phyloP scores from a whole-genome alignment of 1,140 invertebrate genomes.

The Chymomyza costata region DNA sequence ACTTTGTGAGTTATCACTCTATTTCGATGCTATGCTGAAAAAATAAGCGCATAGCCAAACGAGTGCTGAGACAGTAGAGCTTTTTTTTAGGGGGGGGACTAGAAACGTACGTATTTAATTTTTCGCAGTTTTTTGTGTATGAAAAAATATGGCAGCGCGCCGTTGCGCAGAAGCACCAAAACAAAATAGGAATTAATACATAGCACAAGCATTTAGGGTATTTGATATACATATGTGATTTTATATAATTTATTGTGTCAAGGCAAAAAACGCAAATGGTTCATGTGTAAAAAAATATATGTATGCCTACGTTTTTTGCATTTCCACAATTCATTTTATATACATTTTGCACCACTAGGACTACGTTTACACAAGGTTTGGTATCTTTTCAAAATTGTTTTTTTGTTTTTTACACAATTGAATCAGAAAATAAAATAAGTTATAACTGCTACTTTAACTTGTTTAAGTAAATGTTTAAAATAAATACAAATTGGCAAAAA shows the following conservation, averaged over 20 bases:
- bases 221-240: slow-evolving; percentile 2
- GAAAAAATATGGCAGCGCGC: too few species aligned
- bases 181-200: neutral
- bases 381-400: slow-evolving; percentile 23
- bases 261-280: slow-evolving; percentile 54
- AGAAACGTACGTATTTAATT: slow-evolving; percentile 32
- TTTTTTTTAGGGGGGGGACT: too few species aligned
- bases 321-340: slow-evolving; percentile 37
- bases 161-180: too few species aligned
- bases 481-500: slow-evolving; percentile 33
- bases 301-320: slow-evolving; percentile 38
- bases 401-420: slow-evolving; percentile 25
- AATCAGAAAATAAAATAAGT: slow-evolving; percentile 40
- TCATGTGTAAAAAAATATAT: slow-evolving; percentile 60
- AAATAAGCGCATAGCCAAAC: slow-evolving; percentile 50
- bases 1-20: too few species aligned
- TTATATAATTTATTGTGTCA: slow-evolving; percentile 16
- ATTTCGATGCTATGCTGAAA: slow-evolving; percentile 53
- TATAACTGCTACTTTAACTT: slow-evolving; percentile 14
- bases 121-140: slow-evolving; percentile 13
- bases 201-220: slow-evolving; percentile 11
- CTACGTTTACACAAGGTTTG: slow-evolving; percentile 7
- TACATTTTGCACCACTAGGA: too few species aligned
- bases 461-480: slow-evolving; percentile 18
- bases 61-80: slow-evolving; percentile 33